A percentile compares a stretch with the other conserved stretches of the same genome.
Evolutionary conservation across 2,888 invertebrate species (phyloP).

Genomic region (Julus scandinavius): DNA sequence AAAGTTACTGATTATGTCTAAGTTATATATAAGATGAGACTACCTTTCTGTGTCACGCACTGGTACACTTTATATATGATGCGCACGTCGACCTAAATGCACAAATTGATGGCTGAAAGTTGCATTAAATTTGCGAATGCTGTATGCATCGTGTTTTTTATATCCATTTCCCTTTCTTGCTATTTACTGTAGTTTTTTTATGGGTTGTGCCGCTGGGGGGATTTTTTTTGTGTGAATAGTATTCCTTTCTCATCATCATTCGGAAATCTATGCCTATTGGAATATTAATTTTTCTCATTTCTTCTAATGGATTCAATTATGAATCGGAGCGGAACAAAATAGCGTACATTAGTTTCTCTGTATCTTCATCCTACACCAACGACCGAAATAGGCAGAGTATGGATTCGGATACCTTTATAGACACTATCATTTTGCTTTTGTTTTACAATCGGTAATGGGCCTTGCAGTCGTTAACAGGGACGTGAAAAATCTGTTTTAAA

Average conservation of each 20-base stretch:
- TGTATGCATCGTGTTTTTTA: conserved; percentile 36
- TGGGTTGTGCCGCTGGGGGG: not conserved
- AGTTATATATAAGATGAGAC: not conserved
- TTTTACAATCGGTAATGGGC: conserved; percentile 36
- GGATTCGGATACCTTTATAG: not conserved
- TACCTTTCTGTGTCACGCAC: conserved; percentile 10
- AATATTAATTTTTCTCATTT: conserved; percentile 46
- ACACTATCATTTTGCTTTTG: conserved; percentile 5
- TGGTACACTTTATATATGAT: not conserved
- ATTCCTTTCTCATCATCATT: conserved; percentile 20
- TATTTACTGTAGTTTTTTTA: conserved; percentile 7
- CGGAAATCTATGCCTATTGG: conserved; percentile 39
- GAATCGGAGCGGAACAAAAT: conserved; percentile 34
- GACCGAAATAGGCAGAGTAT: not conserved
- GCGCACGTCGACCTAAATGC: conserved; percentile 3
- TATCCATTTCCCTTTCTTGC: not conserved
- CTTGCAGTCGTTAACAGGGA: conserved; percentile 8
- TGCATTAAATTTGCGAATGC: conserved; percentile 43
- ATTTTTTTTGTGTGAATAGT: not conserved
- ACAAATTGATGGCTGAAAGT: conserved; percentile 26
- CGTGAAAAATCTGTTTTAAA: not conserved
- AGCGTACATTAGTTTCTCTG: not conserved
- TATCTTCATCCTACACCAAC: not conserved
- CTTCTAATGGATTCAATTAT: conserved; percentile 40
- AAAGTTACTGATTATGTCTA: not conserved